These are phyloP conservation scores for Euglossa dilemma DNA, from an alignment of 1,140 invertebrate species.

Conservation along the genomic window DNA sequence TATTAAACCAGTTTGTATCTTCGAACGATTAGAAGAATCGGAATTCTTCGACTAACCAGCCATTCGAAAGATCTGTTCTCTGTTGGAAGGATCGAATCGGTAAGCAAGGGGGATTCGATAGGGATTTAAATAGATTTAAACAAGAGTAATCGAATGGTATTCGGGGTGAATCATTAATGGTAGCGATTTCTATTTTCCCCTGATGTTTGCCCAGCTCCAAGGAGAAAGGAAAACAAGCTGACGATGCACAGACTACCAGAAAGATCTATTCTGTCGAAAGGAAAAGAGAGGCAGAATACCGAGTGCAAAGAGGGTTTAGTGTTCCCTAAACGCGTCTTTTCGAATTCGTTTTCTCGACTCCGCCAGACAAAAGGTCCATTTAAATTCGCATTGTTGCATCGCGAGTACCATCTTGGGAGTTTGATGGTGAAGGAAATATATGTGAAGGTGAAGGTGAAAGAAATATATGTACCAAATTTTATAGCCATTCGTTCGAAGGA, in stretches of 20 bases:
- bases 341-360: neutral
- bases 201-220: neutral
- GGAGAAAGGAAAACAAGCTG: constrained; percentile 28
- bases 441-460: rapidly evolving
- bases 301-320: neutral
- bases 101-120: neutral
- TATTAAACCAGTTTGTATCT: constrained; percentile 17
- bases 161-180: constrained; percentile 21
- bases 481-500: neutral
- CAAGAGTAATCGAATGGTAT: neutral
- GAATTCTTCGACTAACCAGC: neutral
- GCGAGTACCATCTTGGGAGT: neutral
- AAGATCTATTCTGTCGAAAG: neutral
- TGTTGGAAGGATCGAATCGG: neutral
- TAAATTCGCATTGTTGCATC: neutral
- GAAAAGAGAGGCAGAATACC: neutral
- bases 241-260: neutral
- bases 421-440: too few relatives aligned
- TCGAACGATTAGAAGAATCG: neutral
- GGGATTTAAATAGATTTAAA: constrained; percentile 23
- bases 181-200: constrained; percentile 27
- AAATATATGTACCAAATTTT: neutral
- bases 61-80: neutral
- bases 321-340: neutral
- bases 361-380: neutral